A percentile compares a stretch with the other conserved stretches of the same genome.
phyloP scores from a whole-genome alignment of 2,113 vertebrate genomes.

The Carlito syrichta region DNA sequence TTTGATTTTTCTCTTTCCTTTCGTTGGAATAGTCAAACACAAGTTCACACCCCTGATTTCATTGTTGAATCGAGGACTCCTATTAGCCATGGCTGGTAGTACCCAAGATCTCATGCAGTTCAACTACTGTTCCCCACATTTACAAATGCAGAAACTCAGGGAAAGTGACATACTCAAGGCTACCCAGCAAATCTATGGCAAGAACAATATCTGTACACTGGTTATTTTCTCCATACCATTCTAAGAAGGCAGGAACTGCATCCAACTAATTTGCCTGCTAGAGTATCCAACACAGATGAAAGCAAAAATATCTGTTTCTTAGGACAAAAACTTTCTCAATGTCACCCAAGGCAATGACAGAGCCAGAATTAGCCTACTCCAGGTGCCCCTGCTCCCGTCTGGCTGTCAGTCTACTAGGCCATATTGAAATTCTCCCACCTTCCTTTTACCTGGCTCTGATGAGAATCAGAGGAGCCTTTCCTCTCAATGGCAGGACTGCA shows the following conservation, averaged over 20 bases:
- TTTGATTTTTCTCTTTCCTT: constrained; percentile 27
- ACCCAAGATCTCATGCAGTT: neutral
- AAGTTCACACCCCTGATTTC: constrained; percentile 33
- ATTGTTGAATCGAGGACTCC: neutral
- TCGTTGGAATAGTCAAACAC: neutral
- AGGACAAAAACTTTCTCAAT: neutral
- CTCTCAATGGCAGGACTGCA: neutral
- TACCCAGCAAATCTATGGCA: neutral
- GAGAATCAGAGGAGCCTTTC: constrained; percentile 17
- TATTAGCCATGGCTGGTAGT: neutral
- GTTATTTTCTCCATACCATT: constrained; percentile 16
- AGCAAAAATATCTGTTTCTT: neutral
- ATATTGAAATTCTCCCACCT: neutral
- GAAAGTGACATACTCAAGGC: neutral
- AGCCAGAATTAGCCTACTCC: neutral
- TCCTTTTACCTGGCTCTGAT: neutral
- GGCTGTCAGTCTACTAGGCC: neutral
- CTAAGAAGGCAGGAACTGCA: neutral
- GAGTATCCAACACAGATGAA: neutral
- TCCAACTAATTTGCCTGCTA: neutral
- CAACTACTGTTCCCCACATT: neutral
- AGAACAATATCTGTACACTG: neutral
- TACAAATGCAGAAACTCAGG: constrained; percentile 16
- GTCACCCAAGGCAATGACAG: neutral
- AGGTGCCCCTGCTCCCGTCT: neutral